These are phyloP conservation scores for Labia minor DNA, from an alignment of 2,888 invertebrate genomes.

Conservation along the genomic window DNA sequence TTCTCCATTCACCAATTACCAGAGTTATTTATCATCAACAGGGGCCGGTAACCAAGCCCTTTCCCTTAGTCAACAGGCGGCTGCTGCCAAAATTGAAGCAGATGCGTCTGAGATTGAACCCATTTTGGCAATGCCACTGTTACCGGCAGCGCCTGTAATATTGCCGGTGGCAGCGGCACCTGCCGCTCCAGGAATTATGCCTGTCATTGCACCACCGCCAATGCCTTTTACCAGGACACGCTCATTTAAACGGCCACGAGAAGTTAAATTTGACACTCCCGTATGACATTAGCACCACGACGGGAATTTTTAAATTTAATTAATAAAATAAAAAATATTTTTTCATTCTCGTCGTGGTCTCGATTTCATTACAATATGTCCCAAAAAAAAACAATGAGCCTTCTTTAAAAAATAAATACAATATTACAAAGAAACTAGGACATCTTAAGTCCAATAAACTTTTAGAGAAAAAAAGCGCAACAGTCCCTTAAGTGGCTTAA, in stretches of 20 bases:
- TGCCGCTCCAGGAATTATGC: slow-evolving; percentile 14
- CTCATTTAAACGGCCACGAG: slow-evolving; percentile 15
- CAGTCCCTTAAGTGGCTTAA: not conserved
- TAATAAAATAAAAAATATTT: too few species aligned
- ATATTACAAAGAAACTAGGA: not conserved
- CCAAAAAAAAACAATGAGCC: not conserved
- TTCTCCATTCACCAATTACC: slow-evolving; percentile 47
- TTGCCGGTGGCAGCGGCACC: slow-evolving; percentile 13
- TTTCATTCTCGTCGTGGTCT: slow-evolving; percentile 32
- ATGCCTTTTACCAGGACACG: slow-evolving; percentile 14
- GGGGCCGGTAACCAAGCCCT: not conserved
- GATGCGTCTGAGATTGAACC: slow-evolving; percentile 26
- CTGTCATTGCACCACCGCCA: not conserved
- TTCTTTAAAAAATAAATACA: not conserved
- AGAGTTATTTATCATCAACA: slow-evolving; percentile 31
- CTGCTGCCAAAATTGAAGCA: not conserved
- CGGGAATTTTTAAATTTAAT: slow-evolving; percentile 32
- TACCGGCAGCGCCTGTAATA: slow-evolving; percentile 24
- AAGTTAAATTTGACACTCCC: slow-evolving; percentile 36
- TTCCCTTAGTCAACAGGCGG: not conserved
- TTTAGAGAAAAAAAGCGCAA: not conserved
- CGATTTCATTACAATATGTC: too few species aligned
- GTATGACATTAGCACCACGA: slow-evolving; percentile 35
- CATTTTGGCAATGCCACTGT: slow-evolving; percentile 33
- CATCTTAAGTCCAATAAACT: not conserved